phyloP scores from a whole-genome alignment of 2,113 vertebrate genomes.

The Camarhynchus parvulus region DNA sequence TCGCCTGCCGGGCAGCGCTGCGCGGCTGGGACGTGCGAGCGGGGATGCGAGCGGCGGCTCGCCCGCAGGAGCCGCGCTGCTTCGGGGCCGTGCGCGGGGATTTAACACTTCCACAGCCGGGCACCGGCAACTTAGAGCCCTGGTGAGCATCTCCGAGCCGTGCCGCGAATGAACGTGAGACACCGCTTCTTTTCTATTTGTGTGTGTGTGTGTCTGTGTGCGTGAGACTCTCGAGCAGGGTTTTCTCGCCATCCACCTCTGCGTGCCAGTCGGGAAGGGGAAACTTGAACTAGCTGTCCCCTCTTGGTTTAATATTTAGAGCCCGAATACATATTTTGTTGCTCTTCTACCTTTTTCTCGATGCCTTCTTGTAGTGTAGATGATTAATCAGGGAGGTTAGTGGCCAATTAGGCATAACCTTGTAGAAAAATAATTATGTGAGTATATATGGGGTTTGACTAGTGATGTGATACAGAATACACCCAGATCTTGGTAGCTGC shows the following conservation, averaged over 20 bases:
- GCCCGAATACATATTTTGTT: conserved; percentile 5
- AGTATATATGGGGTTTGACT: conserved; percentile 11
- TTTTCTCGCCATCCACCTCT: background rate
- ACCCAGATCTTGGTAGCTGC: conserved; percentile 39
- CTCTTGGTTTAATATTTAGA: background rate
- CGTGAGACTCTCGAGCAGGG: background rate
- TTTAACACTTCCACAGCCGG: conserved; percentile 23
- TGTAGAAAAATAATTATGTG: conserved; percentile 67
- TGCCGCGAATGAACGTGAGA: background rate
- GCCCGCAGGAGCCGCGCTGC: background rate
- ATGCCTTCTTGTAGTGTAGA: conserved; percentile 22
- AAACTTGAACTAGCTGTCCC: background rate
- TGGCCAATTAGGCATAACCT: conserved; percentile 74
- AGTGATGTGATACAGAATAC: conserved; percentile 2
- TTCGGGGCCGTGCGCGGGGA: background rate
- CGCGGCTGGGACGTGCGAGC: conserved; percentile 18
- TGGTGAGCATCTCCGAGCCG: background rate
- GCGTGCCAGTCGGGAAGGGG: background rate
- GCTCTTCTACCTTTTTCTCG: conserved; percentile 22
- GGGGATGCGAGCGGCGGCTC: conserved; percentile 26
- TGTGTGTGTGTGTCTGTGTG: background rate
- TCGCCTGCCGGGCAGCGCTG: background rate
- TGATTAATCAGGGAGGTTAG: conserved; percentile 72
- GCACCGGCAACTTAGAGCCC: conserved; percentile 43
- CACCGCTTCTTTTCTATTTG: background rate